Base-by-base conservation (phyloP, 2,888 invertebrate species). In the Eilema depressum region DNA sequence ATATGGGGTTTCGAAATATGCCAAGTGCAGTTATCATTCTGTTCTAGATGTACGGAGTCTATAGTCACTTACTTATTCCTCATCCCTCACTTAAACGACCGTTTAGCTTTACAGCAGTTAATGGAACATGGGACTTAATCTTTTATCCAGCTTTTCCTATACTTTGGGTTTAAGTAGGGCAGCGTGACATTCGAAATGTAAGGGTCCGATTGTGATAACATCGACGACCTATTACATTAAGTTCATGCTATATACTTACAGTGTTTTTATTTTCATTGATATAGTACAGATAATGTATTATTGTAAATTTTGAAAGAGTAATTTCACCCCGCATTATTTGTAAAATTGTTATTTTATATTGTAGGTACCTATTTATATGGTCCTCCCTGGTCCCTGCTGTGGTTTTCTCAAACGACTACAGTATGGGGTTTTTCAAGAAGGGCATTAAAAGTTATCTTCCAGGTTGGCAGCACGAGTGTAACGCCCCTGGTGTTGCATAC, bases 161-260 rank as follows among this genome's bases (percentile, higher is more conserved):
- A 61, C 28, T 30, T 33, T 17, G 30, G 28, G 30, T 61, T 61
- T 8, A 61, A 61, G 61, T 30, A 61, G 61, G 33, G 61, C 61
- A 61, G 28, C 61, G 61, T 61, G 61, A 61, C 61, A 20, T 30
- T 61, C 61, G 61, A n/a, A 28, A 30, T 61, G 30, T 61, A 30
- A 28, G 61, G 61, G 59, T 59, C 25, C 59, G 59, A 59, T 28
- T 7, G 25, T 26, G 59, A 26, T 59, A 26, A 59, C 59, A 59
- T 59, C 59, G 17, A 59, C 17, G 28, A 59, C 26, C 17, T 59
- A 59, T 26, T 47, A n/a, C 53, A 53, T 53, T 53, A n/a, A n/a
- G 53, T 53, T n/a, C 20, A 53, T 53, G 10, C 47, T n/a, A 53
- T 53, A 53, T 10, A 33, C 5, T 5, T 28, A 33, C 11, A 4